Percentiles rank a stretch among this genome's conserved stretches.
These are phyloP conservation scores for Polia nebulosa DNA, from an alignment of 2,888 invertebrate species.

Conservation along the genomic window DNA sequence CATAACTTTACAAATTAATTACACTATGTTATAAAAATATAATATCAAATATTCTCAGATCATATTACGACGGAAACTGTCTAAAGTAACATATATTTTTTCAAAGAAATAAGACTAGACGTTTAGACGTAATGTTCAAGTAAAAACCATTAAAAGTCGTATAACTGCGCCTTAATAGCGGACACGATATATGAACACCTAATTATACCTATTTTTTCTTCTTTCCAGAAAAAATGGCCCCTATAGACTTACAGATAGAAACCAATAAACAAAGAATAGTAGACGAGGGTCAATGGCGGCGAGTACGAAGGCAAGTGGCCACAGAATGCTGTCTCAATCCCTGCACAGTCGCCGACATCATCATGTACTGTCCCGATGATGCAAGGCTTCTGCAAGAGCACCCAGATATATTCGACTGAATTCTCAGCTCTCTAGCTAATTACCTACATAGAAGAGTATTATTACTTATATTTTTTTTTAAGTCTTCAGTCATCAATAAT, in stretches of 20 bases:
- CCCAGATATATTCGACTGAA: constrained; percentile 80
- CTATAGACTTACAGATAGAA: constrained; percentile 75
- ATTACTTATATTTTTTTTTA: constrained; percentile 66
- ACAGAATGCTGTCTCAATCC: constrained; percentile 81
- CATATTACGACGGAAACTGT: too few relatives aligned
- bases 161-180: too few relatives aligned
- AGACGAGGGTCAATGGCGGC: constrained; percentile 73
- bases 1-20: too few relatives aligned
- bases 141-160: too few relatives aligned
- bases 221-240: constrained; percentile 80
- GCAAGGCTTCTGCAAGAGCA: constrained; percentile 78
- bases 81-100: too few relatives aligned
- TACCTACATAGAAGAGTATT: constrained; percentile 70
- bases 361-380: constrained; percentile 82
- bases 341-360: constrained; percentile 82
- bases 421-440: constrained; percentile 37
- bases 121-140: too few relatives aligned
- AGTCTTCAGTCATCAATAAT: constrained; percentile 53
- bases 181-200: neutral
- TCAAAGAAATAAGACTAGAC: too few relatives aligned
- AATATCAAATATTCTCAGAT: too few relatives aligned
- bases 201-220: neutral
- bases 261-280: constrained; percentile 71
- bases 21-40: too few relatives aligned
- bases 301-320: constrained; percentile 82